A percentile compares a stretch with the other conserved stretches of the same genome.
Conservation (phyloP, 37 sponge, comb jelly and placozoan species). For the Eunapius fragilis region DNA sequence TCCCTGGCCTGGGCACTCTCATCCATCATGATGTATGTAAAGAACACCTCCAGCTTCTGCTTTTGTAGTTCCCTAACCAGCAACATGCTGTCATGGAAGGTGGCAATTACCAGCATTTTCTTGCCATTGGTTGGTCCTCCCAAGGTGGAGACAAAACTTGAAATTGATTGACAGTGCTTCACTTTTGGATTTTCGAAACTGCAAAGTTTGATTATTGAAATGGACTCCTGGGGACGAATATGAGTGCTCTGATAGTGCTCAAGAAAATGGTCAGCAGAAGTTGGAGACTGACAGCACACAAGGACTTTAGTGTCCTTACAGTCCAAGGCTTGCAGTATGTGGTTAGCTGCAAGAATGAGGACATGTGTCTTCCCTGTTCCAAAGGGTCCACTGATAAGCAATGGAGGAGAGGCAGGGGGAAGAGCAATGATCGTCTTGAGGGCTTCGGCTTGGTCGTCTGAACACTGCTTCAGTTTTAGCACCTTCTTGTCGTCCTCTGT, state of each 20-base stretch:
- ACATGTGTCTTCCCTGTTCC: conserved; percentile 70
- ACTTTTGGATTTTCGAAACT: background rate
- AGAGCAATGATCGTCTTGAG: background rate
- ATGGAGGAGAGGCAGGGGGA: conserved; percentile 39
- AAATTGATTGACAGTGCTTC: background rate
- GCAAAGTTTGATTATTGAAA: background rate
- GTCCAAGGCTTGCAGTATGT: background rate
- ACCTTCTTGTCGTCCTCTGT: background rate
- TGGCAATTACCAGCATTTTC: background rate
- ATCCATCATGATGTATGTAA: conserved; percentile 68
- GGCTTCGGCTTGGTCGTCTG: background rate
- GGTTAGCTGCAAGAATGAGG: conserved; percentile 36
- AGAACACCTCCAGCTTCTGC: conserved; percentile 5
- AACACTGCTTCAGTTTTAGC: conserved; percentile 1
- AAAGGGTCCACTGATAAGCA: conserved; percentile 63
- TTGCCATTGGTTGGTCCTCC: background rate
- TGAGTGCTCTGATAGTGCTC: conserved; percentile 1
- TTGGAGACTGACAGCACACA: conserved; percentile 44
- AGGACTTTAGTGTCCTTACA: conserved; percentile 11
- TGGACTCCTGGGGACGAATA: background rate
- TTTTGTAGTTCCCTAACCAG: background rate
- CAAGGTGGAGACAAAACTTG: background rate
- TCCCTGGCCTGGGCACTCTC: conserved; percentile 67
- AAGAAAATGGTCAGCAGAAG: conserved; percentile 51
- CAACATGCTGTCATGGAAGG: background rate